A percentile compares a stretch with the other conserved stretches of the same genome.
These are phyloP conservation scores for Trissonchulus sp. DNA, from an alignment of 2,888 invertebrate genomes.

Conservation along the genomic window DNA sequence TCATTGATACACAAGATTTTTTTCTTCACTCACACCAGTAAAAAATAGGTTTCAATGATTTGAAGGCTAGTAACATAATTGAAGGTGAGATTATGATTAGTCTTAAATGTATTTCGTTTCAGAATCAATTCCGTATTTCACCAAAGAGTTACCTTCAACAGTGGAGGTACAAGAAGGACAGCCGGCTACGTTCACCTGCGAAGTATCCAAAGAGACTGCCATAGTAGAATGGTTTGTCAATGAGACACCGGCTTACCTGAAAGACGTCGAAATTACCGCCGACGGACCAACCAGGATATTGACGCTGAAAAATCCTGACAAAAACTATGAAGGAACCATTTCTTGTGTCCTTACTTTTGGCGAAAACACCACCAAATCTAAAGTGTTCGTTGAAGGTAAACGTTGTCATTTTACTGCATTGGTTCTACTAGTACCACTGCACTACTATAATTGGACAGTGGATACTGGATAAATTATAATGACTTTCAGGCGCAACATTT, in stretches of 20 bases:
- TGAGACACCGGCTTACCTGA: background rate
- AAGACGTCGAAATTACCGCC: background rate
- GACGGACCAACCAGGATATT: background rate
- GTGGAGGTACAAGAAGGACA: background rate
- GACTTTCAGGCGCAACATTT: no score
- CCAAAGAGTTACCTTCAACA: background rate
- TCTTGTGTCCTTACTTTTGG: background rate
- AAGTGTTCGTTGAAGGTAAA: background rate
- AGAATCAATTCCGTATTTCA: background rate
- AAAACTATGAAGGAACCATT: background rate
- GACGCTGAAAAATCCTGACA: background rate
- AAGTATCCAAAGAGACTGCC: constrained; percentile 13
- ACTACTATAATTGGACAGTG: no score
- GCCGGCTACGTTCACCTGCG: background rate
- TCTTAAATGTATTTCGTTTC: no score
- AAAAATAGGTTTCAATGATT: no score
- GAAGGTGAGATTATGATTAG: no score
- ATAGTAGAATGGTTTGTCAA: background rate
- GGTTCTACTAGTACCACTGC: no score
- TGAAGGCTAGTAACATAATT: no score
- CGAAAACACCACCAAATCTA: background rate
- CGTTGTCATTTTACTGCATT: background rate
- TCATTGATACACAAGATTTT: no score
- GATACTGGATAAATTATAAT: no score
- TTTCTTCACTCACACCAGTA: no score